phyloP scores from a whole-genome alignment of 2,113 vertebrate genomes.

The Calyptomena viridis region DNA sequence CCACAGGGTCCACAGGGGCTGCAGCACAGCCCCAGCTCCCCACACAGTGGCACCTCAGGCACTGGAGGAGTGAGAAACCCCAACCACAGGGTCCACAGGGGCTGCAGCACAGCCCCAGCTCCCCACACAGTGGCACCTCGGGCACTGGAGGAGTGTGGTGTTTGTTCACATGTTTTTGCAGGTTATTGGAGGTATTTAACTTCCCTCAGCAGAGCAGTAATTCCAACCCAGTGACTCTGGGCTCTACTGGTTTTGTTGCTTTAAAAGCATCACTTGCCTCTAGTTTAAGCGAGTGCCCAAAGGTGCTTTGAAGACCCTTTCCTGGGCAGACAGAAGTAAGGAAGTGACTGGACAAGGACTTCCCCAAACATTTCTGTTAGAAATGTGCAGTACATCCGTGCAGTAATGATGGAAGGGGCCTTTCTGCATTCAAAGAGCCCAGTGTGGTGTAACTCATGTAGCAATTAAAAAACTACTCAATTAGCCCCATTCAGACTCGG shows the following conservation, averaged over 20 bases:
- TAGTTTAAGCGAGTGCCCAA: not conserved
- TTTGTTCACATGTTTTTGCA: not conserved
- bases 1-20: too few relatives aligned
- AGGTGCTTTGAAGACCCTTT: not conserved
- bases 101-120: not conserved
- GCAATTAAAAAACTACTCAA: not conserved
- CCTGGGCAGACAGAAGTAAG: not conserved
- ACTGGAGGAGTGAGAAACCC: too few relatives aligned
- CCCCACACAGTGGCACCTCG: not conserved
- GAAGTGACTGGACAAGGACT: not conserved
- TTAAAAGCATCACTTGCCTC: not conserved
- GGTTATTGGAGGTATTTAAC: not conserved
- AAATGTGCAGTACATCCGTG: not conserved
- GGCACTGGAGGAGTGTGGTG: not conserved
- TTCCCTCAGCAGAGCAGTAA: not conserved
- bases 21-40: too few relatives aligned
- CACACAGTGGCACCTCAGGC: too few relatives aligned
- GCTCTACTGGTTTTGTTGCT: not conserved
- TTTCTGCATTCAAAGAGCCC: not conserved
- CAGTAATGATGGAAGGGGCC: not conserved
- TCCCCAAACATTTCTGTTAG: not conserved
- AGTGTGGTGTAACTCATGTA: not conserved
- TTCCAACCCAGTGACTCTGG: not conserved
- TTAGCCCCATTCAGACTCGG: not conserved
- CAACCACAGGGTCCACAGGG: too few relatives aligned